These are phyloP conservation scores for Nymphicus hollandicus DNA, from an alignment of 2,113 vertebrate species.

Conservation along the genomic window DNA sequence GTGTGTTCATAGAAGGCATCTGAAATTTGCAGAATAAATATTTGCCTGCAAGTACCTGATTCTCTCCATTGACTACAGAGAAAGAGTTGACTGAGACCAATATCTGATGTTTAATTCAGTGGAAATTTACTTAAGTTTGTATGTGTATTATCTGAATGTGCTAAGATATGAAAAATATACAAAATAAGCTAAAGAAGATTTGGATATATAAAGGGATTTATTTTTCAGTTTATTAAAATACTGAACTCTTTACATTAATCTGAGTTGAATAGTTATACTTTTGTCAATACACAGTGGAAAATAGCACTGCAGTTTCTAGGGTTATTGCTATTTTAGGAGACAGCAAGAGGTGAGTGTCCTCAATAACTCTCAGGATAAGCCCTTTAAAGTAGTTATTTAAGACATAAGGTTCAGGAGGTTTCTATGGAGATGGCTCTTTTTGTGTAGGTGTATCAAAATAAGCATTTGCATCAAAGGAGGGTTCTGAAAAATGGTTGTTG, in stretches of 20 bases:
- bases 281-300: not conserved
- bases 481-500: not conserved
- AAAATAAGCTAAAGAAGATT: not conserved
- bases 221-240: slow-evolving; percentile 22
- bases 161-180: not conserved
- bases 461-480: slow-evolving; percentile 17
- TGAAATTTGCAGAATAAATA: not conserved
- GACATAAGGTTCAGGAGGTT: slow-evolving; percentile 36
- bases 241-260: not conserved
- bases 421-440: slow-evolving; percentile 48
- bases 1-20: not conserved
- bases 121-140: not conserved
- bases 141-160: not conserved
- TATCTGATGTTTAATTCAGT: not conserved
- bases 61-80: not conserved
- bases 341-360: not conserved
- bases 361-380: slow-evolving; percentile 38
- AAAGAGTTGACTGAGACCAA: not conserved
- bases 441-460: slow-evolving; percentile 39
- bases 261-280: not conserved
- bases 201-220: not conserved
- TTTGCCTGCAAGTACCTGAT: not conserved
- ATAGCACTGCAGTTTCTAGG: not conserved
- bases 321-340: slow-evolving; percentile 42
- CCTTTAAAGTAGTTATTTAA: slow-evolving; percentile 54